Percentiles rank a stretch among this genome's conserved stretches.
Evolutionary conservation across 2,888 invertebrate species (phyloP).

Genomic region (Slavum lentiscoides): DNA sequence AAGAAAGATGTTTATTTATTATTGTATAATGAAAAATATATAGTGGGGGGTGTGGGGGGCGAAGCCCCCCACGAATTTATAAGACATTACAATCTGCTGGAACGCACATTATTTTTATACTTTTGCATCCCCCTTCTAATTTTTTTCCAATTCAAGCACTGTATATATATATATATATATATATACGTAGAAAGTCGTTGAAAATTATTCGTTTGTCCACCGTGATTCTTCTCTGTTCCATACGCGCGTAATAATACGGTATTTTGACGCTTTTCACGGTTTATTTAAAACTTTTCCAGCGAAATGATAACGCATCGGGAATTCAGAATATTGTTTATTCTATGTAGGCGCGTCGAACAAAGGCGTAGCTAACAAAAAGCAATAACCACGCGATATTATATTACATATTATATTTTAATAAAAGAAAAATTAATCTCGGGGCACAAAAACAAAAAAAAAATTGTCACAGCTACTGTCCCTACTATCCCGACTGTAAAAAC

Average conservation of each 20-base stretch:
- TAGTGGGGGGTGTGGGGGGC: too few relatives aligned
- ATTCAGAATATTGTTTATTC: conserved; percentile 19
- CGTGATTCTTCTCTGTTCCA: not conserved
- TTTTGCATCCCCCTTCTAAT: too few relatives aligned
- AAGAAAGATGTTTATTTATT: too few relatives aligned
- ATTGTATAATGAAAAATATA: too few relatives aligned
- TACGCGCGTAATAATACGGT: not conserved
- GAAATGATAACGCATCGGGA: conserved; percentile 29
- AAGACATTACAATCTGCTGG: too few relatives aligned
- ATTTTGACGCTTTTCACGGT: conserved; percentile 19
- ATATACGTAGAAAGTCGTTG: conserved; percentile 15
- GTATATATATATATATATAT: conserved; percentile 2
- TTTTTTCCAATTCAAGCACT: too few relatives aligned
- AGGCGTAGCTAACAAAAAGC: conserved; percentile 5
- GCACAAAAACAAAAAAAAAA: not conserved
- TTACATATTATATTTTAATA: conserved; percentile 16
- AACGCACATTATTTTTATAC: too few relatives aligned
- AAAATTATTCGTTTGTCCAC: not conserved
- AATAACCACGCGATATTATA: not conserved
- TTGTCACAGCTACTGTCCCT: too few relatives aligned
- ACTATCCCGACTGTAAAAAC: not conserved
- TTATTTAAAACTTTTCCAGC: conserved; percentile 35
- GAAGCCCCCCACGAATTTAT: too few relatives aligned
- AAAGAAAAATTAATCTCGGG: conserved; percentile 14
- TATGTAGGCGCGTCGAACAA: not conserved